phyloP scores from a whole-genome alignment of 2,797 vertebrate species.

The Buphagus erythrorhynchus region DNA sequence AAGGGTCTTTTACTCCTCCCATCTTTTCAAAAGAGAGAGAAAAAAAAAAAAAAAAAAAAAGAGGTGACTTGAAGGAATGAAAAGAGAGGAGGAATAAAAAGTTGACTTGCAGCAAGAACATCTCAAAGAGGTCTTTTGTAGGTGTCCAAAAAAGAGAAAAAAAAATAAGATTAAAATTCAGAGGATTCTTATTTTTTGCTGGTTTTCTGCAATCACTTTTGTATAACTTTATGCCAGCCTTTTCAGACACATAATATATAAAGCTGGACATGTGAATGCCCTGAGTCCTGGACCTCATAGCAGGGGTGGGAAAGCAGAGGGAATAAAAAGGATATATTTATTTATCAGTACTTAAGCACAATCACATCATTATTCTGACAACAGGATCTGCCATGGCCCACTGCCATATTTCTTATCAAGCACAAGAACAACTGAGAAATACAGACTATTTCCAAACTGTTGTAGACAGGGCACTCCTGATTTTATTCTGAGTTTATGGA shows the following conservation, averaged over 20 bases:
- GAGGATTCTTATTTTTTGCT: background rate
- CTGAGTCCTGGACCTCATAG: background rate
- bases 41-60: background rate
- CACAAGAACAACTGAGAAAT: background rate
- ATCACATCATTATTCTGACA: background rate
- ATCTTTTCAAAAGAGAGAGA: background rate
- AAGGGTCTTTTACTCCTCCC: background rate
- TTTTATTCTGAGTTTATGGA: background rate
- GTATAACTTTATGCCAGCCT: background rate
- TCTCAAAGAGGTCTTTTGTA: background rate
- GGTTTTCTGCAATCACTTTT: background rate
- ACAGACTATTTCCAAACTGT: background rate
- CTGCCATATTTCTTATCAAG: background rate
- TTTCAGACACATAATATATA: background rate
- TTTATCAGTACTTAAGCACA: background rate
- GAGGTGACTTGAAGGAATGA: background rate
- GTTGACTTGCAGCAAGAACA: background rate
- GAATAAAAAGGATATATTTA: background rate
- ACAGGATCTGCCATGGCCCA: background rate
- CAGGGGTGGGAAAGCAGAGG: background rate
- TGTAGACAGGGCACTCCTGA: background rate
- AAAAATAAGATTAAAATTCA: background rate
- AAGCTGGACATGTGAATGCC: background rate
- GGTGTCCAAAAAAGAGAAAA: background rate
- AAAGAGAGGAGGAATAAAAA: background rate